Conservation (phyloP, 2,888 invertebrate species). For the Caenorhabditis sp. region DNA sequence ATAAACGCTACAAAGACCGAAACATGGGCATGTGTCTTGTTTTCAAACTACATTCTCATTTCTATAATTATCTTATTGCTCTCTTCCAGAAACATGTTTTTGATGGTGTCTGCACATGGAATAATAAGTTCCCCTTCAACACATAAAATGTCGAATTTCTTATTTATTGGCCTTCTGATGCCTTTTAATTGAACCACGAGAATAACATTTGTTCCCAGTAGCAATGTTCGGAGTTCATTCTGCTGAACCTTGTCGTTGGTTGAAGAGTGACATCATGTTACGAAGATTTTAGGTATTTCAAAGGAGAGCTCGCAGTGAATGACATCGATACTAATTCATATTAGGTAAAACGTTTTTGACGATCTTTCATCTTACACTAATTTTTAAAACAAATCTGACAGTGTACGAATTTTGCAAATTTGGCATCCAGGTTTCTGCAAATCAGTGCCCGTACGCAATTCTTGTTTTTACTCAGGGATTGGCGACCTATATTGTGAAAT, state of each 20-base stretch:
- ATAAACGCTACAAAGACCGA: neutral
- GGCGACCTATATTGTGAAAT: neutral
- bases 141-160: conserved; percentile 19
- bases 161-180: conserved; percentile 1
- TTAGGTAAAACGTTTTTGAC: neutral
- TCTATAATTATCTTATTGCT: conserved; percentile 16
- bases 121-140: conserved; percentile 43
- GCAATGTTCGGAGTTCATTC: neutral
- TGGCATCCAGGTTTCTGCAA: neutral
- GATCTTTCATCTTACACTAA: neutral
- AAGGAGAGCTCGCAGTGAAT: neutral
- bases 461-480: neutral
- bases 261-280: neutral
- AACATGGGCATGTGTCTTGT: neutral
- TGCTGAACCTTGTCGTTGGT: neutral
- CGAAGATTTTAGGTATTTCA: neutral
- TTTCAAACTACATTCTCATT: conserved; percentile 16
- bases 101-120: conserved; percentile 21
- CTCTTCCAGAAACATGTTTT: conserved; percentile 18
- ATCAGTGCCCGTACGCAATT: neutral
- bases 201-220: neutral
- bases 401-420: neutral
- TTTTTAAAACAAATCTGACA: neutral
- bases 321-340: neutral
- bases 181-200: neutral